Conservation (phyloP, 2,888 invertebrate genomes). For the Gryllus longicercus region DNA sequence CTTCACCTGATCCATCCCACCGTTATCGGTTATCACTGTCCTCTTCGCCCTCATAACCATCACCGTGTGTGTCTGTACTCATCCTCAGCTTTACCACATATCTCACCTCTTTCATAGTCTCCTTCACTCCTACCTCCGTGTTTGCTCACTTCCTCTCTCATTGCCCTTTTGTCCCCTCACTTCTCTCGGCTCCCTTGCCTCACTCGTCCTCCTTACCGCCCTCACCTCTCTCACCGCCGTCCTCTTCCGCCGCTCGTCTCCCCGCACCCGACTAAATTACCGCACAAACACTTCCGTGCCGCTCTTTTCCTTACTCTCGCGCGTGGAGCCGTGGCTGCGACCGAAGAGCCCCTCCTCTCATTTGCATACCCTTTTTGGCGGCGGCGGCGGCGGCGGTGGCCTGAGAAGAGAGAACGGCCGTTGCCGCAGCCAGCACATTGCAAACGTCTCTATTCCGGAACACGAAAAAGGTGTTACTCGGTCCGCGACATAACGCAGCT, state of each 20-base stretch:
- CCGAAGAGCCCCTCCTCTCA: slow-evolving; percentile 5
- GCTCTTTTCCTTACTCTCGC: slow-evolving; percentile 8
- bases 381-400: not conserved
- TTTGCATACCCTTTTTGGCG: not conserved
- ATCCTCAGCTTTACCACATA: too few species aligned
- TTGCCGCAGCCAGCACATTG: slow-evolving; percentile 17
- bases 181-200: too few species aligned
- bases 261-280: not conserved
- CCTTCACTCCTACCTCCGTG: too few species aligned
- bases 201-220: not conserved
- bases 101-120: too few species aligned
- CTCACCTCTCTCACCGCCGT: not conserved
- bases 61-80: too few species aligned
- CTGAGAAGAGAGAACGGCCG: not conserved
- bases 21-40: too few species aligned
- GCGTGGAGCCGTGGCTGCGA: not conserved
- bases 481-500: slow-evolving; percentile 7
- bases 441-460: slow-evolving; percentile 10
- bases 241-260: not conserved
- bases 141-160: too few species aligned
- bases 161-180: too few species aligned
- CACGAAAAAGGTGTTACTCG: slow-evolving; percentile 17
- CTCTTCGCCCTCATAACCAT: too few species aligned
- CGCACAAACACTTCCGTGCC: slow-evolving; percentile 9
- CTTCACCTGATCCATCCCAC: too few species aligned